Base-by-base conservation (phyloP, 2,797 vertebrate genomes). In the Calcarius lapponicus region DNA sequence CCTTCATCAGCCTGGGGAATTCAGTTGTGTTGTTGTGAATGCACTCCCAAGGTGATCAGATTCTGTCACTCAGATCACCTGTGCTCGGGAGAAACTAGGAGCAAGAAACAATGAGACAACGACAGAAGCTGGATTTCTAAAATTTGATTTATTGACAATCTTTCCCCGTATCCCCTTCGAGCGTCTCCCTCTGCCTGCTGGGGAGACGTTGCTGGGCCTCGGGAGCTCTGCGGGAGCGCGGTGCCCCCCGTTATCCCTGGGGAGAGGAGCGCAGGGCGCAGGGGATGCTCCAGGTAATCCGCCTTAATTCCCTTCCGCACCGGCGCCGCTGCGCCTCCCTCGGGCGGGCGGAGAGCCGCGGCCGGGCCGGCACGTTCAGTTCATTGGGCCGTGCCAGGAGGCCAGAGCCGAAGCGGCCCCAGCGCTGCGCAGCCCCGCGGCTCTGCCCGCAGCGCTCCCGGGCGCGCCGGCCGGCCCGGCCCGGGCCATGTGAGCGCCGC, bases 241-340 rank as follows among this genome's bases (percentile, higher is more conserved):
- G 8, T 28, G 73, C 66, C 29, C 57, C 53, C 74, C 1, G 84
- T 91, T 95, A 83, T 87, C 93, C 86, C 38, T n/a, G 56, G 45
- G 81, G 43, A 31, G 38, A 92, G 64, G 50, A 17, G 92, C 96
- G 22, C 71, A 12, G 79, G 17, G 4, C 2, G 64, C 4, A 0
- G 57, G 95, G 97, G 96, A 97, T 97, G 97, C 96, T 97, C 97
- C 97, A 96, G 98, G 98, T 98, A 98, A 98, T 98, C 98, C 96
- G 95, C 90, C 79, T 97, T 98, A 98, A 98, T 98, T 97, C 98
- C 98, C 95, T 93, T 97, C 97, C 95, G 98, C 96, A 91, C 91
- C 95, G 96, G 97, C 97, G 98, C 97, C 96, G 85, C 97, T 54
- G 74, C 97, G 97, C 97, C 97, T 96, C 97, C 50, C 98, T 97